Base-by-base conservation (phyloP, 2,113 vertebrate species). In the Meleagris gallopavo region DNA sequence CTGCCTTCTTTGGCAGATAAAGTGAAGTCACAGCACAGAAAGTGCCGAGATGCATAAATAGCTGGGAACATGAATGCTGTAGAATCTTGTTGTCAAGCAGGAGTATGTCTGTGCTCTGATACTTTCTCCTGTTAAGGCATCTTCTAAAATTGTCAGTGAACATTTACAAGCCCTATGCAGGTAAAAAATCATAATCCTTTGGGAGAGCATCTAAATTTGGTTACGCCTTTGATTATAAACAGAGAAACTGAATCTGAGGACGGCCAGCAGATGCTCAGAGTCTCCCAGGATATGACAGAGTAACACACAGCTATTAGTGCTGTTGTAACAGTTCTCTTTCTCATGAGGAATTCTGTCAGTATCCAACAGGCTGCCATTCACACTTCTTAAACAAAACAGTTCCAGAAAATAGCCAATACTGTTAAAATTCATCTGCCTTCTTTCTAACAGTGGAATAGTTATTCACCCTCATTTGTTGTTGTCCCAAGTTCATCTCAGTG, bases 311-410 rank as follows among this genome's bases (percentile, higher is more conserved):
- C 80, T 81, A 29, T 82, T 38, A 75, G 57, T 41, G 48, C n/a
- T 85, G 58, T 62, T 60, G 52, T 57, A 96, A 90, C 54, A 78
- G 29, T 7, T 83, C 90, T 78, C 34, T 79, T 91, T 90, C 80
- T 95, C 79, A 69, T 66, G 64, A 85, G 84, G 86, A 89, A 64
- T 83, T 82, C 78, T 77, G 14, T 36, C 65, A 55, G 73, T 67
- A 83, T 58, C 86, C 90, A 95, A 72, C 46, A 88, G 83, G 65
- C 48, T 89, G 55, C 22, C 75, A 36, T 91, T 88, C 43, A 52
- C 58, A 48, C 62, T 91, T 91, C 43, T 40, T 83, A 75, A 86
- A 85, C 89, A 58, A 30, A 24, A 17, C 74, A 83, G 86, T 58
- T 86, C 57, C 43, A 73, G 74, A 78, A 72, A n/a, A 25, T 58